Percentiles rank a stretch among this genome's conserved stretches.
phyloP scores from a whole-genome alignment of 2,113 vertebrate species.

The Syngnathus scovelli region DNA sequence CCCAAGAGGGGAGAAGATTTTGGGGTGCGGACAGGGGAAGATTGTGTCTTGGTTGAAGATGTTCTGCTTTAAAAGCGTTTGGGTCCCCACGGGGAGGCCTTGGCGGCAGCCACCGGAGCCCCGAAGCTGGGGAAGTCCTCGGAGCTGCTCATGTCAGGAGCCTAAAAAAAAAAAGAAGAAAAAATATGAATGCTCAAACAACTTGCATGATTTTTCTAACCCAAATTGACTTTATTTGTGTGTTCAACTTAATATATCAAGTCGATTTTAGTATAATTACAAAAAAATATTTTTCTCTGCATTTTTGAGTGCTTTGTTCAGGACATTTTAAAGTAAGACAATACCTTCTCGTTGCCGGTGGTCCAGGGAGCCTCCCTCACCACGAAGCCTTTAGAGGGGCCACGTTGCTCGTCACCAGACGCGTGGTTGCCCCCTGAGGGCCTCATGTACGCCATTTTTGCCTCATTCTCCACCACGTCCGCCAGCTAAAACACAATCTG shows the following conservation, averaged over 20 bases:
- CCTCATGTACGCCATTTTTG: conserved; percentile 88
- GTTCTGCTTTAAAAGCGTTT: conserved; percentile 83
- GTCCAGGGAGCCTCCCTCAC: conserved; percentile 98
- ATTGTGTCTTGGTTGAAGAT: conserved; percentile 42
- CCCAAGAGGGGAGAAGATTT: conserved; percentile 28
- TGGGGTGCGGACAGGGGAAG: conserved; percentile 28
- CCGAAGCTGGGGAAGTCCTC: conserved; percentile 98
- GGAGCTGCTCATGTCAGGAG: conserved; percentile 97
- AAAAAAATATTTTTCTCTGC: neutral
- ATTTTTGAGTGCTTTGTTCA: neutral
- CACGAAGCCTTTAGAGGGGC: conserved; percentile 92
- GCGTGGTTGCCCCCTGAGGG: conserved; percentile 68
- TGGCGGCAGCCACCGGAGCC: conserved; percentile 82
- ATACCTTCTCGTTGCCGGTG: conserved; percentile 85
- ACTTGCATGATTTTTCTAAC: too few relatives aligned
- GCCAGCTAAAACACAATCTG: conserved; percentile 70
- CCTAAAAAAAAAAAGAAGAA: conserved; percentile 59
- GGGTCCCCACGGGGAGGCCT: conserved; percentile 93
- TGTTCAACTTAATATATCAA: too few relatives aligned
- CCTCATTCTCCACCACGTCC: conserved; percentile 89
- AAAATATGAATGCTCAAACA: too few relatives aligned
- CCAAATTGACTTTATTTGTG: too few relatives aligned
- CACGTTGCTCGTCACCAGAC: conserved; percentile 76
- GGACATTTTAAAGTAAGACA: neutral
- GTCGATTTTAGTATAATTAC: too few relatives aligned